Conservation (phyloP, 2,797 vertebrate genomes). For the Pachyuromys duprasi region DNA sequence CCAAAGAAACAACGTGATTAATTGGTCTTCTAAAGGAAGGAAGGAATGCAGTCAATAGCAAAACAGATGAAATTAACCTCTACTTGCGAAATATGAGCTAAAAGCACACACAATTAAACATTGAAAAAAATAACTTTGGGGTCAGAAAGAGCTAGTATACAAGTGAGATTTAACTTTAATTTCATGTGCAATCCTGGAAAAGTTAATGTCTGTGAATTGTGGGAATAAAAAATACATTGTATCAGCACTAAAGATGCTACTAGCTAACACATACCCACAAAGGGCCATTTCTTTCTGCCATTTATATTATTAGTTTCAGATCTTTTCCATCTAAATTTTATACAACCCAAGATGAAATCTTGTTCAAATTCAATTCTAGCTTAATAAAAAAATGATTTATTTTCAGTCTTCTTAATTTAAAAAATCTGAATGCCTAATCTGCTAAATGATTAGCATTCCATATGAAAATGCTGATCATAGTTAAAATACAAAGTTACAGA, state of each 20-base stretch:
- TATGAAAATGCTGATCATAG: background rate
- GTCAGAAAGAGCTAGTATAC: background rate
- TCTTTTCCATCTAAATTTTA: background rate
- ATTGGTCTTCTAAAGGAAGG: background rate
- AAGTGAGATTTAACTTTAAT: background rate
- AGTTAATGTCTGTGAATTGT: background rate
- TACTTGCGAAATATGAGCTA: conserved; percentile 1
- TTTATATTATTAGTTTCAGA: background rate
- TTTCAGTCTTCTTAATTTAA: conserved; percentile 20
- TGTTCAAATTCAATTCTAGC: background rate
- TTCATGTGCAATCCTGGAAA: background rate
- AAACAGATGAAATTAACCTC: background rate
- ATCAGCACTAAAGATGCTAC: background rate
- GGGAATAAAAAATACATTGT: background rate
- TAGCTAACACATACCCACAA: background rate
- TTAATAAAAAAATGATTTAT: conserved; percentile 12
- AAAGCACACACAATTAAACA: background rate
- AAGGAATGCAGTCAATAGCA: background rate
- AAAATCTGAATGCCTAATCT: background rate
- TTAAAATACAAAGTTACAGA: background rate
- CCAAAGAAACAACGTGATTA: background rate
- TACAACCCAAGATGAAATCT: background rate
- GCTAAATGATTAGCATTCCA: background rate
- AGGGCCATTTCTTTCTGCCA: background rate
- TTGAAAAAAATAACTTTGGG: background rate